These are phyloP conservation scores for Heteronetta atricapilla DNA, from an alignment of 2,113 vertebrate genomes.

Conservation along the genomic window DNA sequence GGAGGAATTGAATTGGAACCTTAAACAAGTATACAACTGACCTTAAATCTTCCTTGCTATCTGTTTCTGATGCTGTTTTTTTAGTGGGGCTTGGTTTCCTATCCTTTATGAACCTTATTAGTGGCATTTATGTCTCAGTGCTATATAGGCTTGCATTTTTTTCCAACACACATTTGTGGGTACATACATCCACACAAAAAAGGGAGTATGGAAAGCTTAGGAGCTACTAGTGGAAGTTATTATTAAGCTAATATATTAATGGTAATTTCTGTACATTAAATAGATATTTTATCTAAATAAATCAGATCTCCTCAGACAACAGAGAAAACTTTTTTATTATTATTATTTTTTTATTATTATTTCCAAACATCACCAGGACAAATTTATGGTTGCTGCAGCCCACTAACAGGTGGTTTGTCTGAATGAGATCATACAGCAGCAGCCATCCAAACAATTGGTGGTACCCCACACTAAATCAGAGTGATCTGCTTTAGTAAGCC, in stretches of 20 bases:
- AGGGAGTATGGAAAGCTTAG: not conserved
- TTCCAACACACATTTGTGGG: not conserved
- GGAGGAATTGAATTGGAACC: not conserved
- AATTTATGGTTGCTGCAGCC: not conserved
- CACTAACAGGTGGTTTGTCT: not conserved
- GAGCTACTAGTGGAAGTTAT: not conserved
- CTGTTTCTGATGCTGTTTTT: not conserved
- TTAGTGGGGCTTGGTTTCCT: not conserved
- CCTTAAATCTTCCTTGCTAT: not conserved
- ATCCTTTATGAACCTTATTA: not conserved
- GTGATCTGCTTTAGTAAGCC: slow-evolving; percentile 18
- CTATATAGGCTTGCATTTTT: not conserved
- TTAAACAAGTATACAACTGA: not conserved
- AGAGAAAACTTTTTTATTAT: not conserved
- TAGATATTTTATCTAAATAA: not conserved
- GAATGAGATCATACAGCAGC: not conserved
- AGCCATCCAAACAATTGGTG: not conserved
- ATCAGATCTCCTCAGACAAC: not conserved
- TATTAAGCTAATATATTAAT: not conserved
- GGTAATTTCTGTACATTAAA: not conserved
- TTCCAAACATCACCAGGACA: not conserved
- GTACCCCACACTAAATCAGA: not conserved
- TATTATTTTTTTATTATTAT: no score
- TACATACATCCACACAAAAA: accelerated
- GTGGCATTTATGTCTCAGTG: not conserved